A percentile compares a stretch with the other conserved stretches of the same genome.
Conservation (phyloP, 2,113 vertebrate genomes). For the Scortum barcoo region DNA sequence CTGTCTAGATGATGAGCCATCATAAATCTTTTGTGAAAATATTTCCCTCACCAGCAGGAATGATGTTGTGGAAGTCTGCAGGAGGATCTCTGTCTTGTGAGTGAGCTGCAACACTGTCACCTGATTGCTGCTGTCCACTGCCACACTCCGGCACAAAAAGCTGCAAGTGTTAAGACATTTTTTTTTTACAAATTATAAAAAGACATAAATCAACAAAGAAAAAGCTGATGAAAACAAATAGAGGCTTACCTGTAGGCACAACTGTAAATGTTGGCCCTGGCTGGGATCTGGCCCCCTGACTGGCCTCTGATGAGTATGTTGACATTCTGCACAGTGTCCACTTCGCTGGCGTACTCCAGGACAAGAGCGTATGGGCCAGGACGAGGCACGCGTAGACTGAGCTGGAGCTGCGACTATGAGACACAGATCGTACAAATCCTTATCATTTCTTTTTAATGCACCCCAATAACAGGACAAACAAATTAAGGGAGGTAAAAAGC, state of each 20-base stretch:
- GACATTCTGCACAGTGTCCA: conserved; percentile 77
- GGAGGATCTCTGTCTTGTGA: conserved; percentile 82
- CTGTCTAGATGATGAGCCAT: not conserved
- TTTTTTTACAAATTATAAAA: not conserved
- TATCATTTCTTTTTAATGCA: not conserved
- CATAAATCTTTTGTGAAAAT: not conserved
- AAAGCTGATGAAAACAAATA: conserved; percentile 5
- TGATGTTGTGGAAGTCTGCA: conserved; percentile 79
- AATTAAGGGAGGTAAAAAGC: not conserved
- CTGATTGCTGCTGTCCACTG: conserved; percentile 84
- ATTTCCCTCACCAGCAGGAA: conserved; percentile 89
- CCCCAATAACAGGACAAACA: not conserved
- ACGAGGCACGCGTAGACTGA: conserved; percentile 85
- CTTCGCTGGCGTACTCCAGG: conserved; percentile 89
- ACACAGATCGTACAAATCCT: not conserved
- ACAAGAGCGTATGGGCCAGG: conserved; percentile 87
- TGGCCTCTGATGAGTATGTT: conserved; percentile 80
- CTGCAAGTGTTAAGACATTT: conserved; percentile 72
- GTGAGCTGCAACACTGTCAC: conserved; percentile 84
- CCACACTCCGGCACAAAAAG: conserved; percentile 90
- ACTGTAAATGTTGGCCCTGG: conserved; percentile 89
- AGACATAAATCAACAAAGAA: not conserved
- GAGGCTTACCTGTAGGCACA: conserved; percentile 90
- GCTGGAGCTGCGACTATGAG: conserved; percentile 85
- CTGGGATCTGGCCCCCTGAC: conserved; percentile 67